Evolutionary conservation across 2,113 vertebrate genomes (phyloP).

Genomic region (Cyanistes caeruleus): DNA sequence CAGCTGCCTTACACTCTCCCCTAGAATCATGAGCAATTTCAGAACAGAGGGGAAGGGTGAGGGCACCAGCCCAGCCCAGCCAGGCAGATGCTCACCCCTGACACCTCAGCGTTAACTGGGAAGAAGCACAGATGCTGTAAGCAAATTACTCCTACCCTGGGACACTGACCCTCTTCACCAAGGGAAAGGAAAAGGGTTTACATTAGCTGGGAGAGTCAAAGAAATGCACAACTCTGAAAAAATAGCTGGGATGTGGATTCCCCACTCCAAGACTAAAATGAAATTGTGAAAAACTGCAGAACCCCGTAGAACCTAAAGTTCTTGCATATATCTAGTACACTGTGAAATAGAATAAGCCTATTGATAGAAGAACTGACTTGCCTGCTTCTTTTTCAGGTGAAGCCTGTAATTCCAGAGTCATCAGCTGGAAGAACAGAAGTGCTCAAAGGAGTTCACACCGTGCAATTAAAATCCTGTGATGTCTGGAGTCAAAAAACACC

Average conservation of each 20-base stretch:
- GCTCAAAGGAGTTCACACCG: not conserved
- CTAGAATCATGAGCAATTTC: not conserved
- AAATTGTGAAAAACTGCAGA: not conserved
- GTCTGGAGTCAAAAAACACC: not conserved
- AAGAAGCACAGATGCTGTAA: not conserved
- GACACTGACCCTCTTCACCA: not conserved
- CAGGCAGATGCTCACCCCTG: not conserved
- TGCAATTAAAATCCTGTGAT: not conserved
- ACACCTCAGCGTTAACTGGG: not conserved
- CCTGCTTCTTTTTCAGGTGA: not conserved
- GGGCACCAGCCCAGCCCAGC: not conserved
- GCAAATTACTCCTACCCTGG: not conserved
- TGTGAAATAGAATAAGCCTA: not conserved
- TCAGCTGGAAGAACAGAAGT: not conserved
- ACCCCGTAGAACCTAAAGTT: not conserved
- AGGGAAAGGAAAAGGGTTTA: not conserved
- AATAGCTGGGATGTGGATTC: not conserved
- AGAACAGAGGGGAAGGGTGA: not conserved
- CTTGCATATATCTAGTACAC: not conserved
- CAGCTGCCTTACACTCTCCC: not conserved
- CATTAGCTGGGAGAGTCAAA: not conserved
- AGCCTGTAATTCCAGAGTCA: not conserved
- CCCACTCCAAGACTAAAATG: not conserved
- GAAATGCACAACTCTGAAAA: not conserved
- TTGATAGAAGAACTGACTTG: not conserved